Evolutionary conservation across 1,140 invertebrate genomes (phyloP).

Genomic region (Elymnias hypermnestra): DNA sequence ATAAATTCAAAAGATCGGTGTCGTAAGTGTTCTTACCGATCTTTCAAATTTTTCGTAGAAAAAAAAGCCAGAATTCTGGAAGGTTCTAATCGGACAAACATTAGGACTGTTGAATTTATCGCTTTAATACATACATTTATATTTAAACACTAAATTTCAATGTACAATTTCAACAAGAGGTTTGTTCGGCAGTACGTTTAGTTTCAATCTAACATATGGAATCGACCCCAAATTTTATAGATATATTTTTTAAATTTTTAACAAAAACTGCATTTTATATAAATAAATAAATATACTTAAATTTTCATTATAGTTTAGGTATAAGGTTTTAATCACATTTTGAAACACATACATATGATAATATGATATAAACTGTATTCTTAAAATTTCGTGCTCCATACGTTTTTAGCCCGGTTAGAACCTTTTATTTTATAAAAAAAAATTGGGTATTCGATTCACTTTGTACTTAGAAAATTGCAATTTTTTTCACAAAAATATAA

Average conservation of each 20-base stretch:
- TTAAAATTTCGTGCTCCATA: too few relatives aligned
- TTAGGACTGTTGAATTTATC: not conserved
- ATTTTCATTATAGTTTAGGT: too few relatives aligned
- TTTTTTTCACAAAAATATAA: constrained; percentile 4
- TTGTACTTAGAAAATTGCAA: constrained; percentile 2
- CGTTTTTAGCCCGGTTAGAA: constrained; percentile 2
- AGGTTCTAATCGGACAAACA: constrained; percentile 10
- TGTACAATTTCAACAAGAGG: not conserved
- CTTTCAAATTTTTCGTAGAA: constrained; percentile 12
- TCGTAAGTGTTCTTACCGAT: constrained; percentile 7
- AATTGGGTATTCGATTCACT: constrained; percentile 1
- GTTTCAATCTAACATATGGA: not conserved
- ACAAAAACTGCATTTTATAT: too few relatives aligned
- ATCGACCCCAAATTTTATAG: not conserved
- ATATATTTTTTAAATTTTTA: too few relatives aligned
- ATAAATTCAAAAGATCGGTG: constrained; percentile 20
- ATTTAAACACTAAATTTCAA: not conserved
- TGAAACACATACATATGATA: too few relatives aligned
- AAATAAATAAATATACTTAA: too few relatives aligned
- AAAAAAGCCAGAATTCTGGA: constrained; percentile 3
- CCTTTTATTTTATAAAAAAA: constrained; percentile 1
- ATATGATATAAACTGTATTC: too few relatives aligned
- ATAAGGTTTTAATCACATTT: too few relatives aligned
- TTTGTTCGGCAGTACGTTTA: not conserved
- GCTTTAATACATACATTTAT: not conserved